A percentile compares a stretch with the other conserved stretches of the same genome.
phyloP scores from a whole-genome alignment of 2,888 invertebrate genomes.

The Cryptus armator region DNA sequence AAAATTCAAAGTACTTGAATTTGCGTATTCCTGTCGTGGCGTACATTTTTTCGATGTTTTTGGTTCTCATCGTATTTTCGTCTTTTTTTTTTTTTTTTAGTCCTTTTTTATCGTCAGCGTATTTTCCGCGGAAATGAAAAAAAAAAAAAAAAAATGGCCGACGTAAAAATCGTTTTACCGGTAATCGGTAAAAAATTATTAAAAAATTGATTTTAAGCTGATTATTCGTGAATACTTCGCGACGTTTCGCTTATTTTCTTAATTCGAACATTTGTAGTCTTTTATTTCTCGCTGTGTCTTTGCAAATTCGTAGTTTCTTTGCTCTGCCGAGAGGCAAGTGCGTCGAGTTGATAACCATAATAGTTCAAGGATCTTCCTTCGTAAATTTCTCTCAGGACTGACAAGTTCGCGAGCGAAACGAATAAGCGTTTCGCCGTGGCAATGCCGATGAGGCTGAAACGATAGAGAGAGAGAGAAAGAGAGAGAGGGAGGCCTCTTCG shows the following conservation, averaged over 20 bases:
- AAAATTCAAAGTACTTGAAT: no score
- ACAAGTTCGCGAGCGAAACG: not conserved
- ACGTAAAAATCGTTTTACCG: no score
- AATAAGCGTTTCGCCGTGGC: not conserved
- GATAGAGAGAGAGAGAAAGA: no score
- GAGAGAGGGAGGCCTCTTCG: no score
- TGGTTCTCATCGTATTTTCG: no score
- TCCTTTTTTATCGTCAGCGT: no score
- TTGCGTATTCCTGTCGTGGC: no score
- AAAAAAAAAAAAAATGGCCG: no score
- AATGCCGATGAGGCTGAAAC: no score
- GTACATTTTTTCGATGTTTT: no score
- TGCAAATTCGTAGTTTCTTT: not conserved
- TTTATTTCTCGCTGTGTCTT: not conserved
- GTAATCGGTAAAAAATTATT: not conserved
- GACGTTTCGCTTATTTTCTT: not conserved
- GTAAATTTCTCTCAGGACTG: not conserved
- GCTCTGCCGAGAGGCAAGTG: not conserved
- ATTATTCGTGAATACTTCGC: not conserved
- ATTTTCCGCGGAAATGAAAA: no score
- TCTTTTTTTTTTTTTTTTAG: no score
- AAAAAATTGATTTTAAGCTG: not conserved
- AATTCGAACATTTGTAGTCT: not conserved
- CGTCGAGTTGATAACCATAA: not conserved
- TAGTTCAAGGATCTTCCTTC: slow-evolving; percentile 6